A percentile compares a stretch with the other conserved stretches of the same genome.
Conservation (phyloP, 37 sponge, comb jelly and placozoan species). For the Chondrosia reniformis region DNA sequence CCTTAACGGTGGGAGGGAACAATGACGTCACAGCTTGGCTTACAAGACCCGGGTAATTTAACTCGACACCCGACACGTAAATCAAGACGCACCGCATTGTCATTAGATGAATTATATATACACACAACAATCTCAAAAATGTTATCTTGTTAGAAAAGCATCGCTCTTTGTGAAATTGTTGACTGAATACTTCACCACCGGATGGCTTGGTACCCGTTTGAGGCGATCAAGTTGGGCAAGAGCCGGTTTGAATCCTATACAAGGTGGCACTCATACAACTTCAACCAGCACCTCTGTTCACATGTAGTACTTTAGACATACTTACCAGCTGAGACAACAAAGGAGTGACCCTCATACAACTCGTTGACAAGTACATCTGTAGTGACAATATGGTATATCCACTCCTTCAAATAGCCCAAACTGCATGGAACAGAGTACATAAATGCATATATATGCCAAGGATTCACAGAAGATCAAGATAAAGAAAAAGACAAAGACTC, state of each 20-base stretch:
- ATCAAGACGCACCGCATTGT: no score
- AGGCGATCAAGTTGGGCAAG: constrained; percentile 1
- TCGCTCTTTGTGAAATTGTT: not conserved
- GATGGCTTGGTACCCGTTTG: not conserved
- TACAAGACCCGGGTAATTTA: no score
- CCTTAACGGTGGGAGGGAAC: no score
- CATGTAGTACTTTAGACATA: not conserved
- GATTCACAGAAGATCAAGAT: no score
- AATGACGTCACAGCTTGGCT: no score
- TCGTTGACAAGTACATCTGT: not conserved
- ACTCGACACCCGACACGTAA: no score
- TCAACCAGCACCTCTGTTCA: not conserved
- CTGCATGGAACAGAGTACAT: not conserved
- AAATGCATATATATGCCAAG: not conserved
- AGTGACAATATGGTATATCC: not conserved
- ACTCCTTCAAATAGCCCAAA: not conserved
- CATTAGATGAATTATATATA: no score
- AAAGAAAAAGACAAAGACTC: not conserved
- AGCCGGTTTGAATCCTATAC: not conserved
- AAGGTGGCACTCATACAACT: not conserved
- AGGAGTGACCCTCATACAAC: not conserved
- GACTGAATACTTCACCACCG: not conserved
- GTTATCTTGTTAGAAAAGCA: not conserved
- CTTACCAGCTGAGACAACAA: constrained; percentile 3
- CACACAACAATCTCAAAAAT: no score